Percentiles rank a stretch among this genome's conserved stretches.
These are phyloP conservation scores for Ennomos quercinarius DNA, from an alignment of 2,888 invertebrate species.

Conservation along the genomic window DNA sequence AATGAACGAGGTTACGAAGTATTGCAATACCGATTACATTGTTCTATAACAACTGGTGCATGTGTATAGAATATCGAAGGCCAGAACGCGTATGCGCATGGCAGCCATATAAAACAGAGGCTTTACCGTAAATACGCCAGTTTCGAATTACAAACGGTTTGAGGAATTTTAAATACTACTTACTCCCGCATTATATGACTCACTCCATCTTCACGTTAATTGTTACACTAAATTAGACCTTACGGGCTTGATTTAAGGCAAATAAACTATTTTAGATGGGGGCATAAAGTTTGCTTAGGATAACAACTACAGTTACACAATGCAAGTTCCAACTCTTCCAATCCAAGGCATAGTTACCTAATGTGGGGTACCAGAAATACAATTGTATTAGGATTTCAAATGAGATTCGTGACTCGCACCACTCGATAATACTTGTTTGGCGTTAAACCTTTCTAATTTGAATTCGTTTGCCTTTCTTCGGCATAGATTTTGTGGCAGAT, in stretches of 20 bases:
- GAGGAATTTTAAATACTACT: slow-evolving; percentile 53
- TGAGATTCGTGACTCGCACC: slow-evolving; percentile 12
- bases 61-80: slow-evolving; percentile 13
- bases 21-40: slow-evolving; percentile 13
- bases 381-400: slow-evolving; percentile 23
- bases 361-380: slow-evolving; percentile 41
- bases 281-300: slow-evolving; percentile 11
- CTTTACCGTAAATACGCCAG: slow-evolving; percentile 59
- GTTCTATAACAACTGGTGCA: slow-evolving; percentile 8
- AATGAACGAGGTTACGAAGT: slow-evolving; percentile 1
- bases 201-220: slow-evolving; percentile 28
- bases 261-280: slow-evolving; percentile 12
- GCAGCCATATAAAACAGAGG: slow-evolving; percentile 52
- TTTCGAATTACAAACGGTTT: slow-evolving; percentile 58
- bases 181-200: slow-evolving; percentile 45
- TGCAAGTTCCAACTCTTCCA: slow-evolving; percentile 29
- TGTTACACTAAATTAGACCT: slow-evolving; percentile 30
- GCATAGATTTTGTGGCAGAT: slow-evolving; percentile 31
- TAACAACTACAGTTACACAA: slow-evolving; percentile 43
- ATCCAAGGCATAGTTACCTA: slow-evolving; percentile 55
- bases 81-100: slow-evolving; percentile 44
- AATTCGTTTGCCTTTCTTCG: slow-evolving; percentile 52
- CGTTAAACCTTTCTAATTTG: slow-evolving; percentile 57
- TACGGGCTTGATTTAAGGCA: slow-evolving; percentile 24
- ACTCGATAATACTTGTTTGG: slow-evolving; percentile 35